Conservation (phyloP, 2,888 invertebrate species). For the Scaptomyza cyrtandrae region DNA sequence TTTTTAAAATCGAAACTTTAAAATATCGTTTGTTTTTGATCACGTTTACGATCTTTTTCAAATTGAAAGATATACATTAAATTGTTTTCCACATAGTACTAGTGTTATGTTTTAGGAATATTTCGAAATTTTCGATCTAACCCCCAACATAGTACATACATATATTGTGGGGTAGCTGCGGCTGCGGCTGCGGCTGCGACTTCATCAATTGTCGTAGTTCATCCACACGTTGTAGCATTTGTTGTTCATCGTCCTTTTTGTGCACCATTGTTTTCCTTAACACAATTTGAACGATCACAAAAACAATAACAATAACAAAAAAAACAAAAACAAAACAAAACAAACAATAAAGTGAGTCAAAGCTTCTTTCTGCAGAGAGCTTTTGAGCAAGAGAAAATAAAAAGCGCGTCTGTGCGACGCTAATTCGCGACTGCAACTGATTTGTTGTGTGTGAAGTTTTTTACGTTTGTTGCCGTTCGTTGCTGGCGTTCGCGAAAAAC, state of each 20-base stretch:
- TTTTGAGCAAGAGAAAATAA: constrained; percentile 26
- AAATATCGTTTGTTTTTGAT: too few species aligned
- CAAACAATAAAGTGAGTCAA: background rate
- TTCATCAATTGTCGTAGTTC: constrained; percentile 86
- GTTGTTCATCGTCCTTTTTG: constrained; percentile 58
- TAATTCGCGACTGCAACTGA: constrained; percentile 79
- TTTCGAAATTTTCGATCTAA: too few species aligned
- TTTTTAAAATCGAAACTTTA: too few species aligned
- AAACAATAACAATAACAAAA: constrained; percentile 3
- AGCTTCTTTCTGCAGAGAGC: background rate
- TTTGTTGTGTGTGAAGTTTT: constrained; percentile 68
- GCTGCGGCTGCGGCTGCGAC: constrained; percentile 88
- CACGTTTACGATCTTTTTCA: too few species aligned
- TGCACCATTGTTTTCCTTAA: constrained; percentile 66
- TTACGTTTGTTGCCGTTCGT: constrained; percentile 24
- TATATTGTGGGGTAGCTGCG: constrained; percentile 88
- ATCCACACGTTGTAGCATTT: constrained; percentile 59
- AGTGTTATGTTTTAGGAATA: too few species aligned
- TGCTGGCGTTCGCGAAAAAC: constrained; percentile 39
- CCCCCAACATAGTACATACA: constrained; percentile 85
- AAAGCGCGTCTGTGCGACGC: constrained; percentile 69
- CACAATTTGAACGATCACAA: background rate
- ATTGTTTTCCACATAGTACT: too few species aligned
- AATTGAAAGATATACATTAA: too few species aligned
- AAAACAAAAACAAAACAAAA: constrained; percentile 17